Base-by-base conservation (phyloP, 2,113 vertebrate species). In the Promerops cafer region DNA sequence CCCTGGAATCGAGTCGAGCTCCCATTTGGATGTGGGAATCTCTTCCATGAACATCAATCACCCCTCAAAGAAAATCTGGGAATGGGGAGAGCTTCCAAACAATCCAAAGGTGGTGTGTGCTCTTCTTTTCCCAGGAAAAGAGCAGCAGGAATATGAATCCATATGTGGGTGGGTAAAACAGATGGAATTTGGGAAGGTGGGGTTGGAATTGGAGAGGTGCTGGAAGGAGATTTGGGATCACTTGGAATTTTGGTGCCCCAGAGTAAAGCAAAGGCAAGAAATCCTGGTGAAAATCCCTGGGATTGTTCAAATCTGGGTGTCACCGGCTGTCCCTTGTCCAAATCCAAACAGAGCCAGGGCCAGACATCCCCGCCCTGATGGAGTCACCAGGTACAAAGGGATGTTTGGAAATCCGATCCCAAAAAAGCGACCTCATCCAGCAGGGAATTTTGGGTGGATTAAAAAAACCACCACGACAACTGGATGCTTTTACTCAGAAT, bases 1-100 rank as follows among this genome's bases (percentile, higher is more conserved):
- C 91, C 83, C 79, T 72, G 74, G 82, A 95, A 94, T 90, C 6
- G 9, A 42, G 70, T 54, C 4, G 11, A 70, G 78, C 82, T 96
- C 83, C 89, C 63, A 13, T 86, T 64, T 83, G 84, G 78, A 82
- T 63, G 35, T 66, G 80, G 91, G 83, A 94, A 95, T 88, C 71
- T 84, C 93, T 88, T 84, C 89, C 92, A 54, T 75, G 87, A 74
- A 39, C 45, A 72, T 76, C 79, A 88, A 66, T 87, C 87, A 39
- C 76, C 69, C 39, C 1, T 68, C 84, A 37, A 59, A 64, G 74
- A 54, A 82, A 75, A 30, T 28, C 70, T 78, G 81, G 83, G 87
- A 93, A 75, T 2, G 47, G 77, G 69, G 64, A 72, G 26, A 60
- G 31, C 28, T 16, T 12, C 42, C 65, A 31, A 75, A 66, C 20